phyloP scores from a whole-genome alignment of 1,140 invertebrate species.

The Agrypnia vestita region DNA sequence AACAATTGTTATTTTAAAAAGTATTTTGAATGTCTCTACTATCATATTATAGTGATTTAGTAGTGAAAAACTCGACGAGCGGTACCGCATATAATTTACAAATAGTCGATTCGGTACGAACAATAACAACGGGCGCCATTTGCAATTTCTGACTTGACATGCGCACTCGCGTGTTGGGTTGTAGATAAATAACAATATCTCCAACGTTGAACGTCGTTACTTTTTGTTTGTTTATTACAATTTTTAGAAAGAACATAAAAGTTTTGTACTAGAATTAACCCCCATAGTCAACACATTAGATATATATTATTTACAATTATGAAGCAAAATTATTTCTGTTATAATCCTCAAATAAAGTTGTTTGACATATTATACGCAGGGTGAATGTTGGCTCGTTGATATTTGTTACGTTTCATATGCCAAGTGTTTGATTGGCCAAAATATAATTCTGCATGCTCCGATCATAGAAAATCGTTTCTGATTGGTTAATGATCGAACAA shows the following conservation, averaged over 20 bases:
- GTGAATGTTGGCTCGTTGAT: slow-evolving; percentile 29
- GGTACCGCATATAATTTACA: slow-evolving; percentile 70
- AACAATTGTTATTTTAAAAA: slow-evolving; percentile 62
- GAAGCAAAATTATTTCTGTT: background rate
- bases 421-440: slow-evolving; percentile 49
- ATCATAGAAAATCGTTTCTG: slow-evolving; percentile 48
- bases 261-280: background rate
- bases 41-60: slow-evolving; percentile 50
- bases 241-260: background rate
- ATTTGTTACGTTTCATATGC: slow-evolving; percentile 44
- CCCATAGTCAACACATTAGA: background rate
- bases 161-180: slow-evolving; percentile 66
- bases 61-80: slow-evolving; percentile 41
- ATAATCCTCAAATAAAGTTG: slow-evolving; percentile 7
- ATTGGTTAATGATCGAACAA: slow-evolving; percentile 48
- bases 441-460: slow-evolving; percentile 49
- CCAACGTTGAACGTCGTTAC: slow-evolving; percentile 45
- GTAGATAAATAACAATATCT: slow-evolving; percentile 44
- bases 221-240: slow-evolving; percentile 13
- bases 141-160: slow-evolving; percentile 75
- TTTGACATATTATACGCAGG: slow-evolving; percentile 37
- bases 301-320: background rate
- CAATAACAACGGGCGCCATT: slow-evolving; percentile 76
- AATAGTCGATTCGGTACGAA: slow-evolving; percentile 74
- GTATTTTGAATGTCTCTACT: slow-evolving; percentile 47